A percentile compares a stretch with the other conserved stretches of the same genome.
These are phyloP conservation scores for Gadopsis marmoratus DNA, from an alignment of 2,797 vertebrate species.

Conservation along the genomic window DNA sequence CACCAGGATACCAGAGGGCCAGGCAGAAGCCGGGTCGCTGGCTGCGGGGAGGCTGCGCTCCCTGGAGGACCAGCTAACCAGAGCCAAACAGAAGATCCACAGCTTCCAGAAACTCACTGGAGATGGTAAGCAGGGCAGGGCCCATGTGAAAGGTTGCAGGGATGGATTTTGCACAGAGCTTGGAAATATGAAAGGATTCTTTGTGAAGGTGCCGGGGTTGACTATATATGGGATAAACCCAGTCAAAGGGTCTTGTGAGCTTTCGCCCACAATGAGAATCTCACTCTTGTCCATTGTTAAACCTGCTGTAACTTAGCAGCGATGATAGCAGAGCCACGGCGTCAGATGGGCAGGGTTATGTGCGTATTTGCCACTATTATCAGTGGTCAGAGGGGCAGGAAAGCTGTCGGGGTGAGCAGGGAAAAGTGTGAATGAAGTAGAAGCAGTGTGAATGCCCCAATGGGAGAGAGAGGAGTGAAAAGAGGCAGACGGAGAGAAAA, in stretches of 20 bases:
- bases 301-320: slow-evolving; percentile 35
- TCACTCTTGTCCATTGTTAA: slow-evolving; percentile 23
- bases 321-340: slow-evolving; percentile 26
- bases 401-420: slow-evolving; percentile 66
- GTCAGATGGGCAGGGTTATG: slow-evolving; percentile 25
- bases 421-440: slow-evolving; percentile 72
- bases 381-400: slow-evolving; percentile 56
- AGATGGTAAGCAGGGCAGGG: slow-evolving; percentile 86
- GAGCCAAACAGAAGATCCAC: slow-evolving; percentile 98
- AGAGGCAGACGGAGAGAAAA: slow-evolving; percentile 60
- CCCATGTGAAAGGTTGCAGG: slow-evolving; percentile 6
- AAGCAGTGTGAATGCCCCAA: slow-evolving; percentile 49
- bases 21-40: slow-evolving; percentile 89
- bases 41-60: slow-evolving; percentile 92
- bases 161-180: slow-evolving; percentile 19
- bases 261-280: slow-evolving; percentile 36
- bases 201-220: slow-evolving; percentile 22
- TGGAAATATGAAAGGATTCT: slow-evolving; percentile 43
- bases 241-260: slow-evolving; percentile 38
- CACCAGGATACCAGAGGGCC: slow-evolving; percentile 95
- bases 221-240: slow-evolving; percentile 32
- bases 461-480: slow-evolving; percentile 23
- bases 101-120: slow-evolving; percentile 93
- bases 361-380: slow-evolving; percentile 49
- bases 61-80: slow-evolving; percentile 95